Base-by-base conservation (phyloP, 2,888 invertebrate genomes). In the Opisthograptis luteolata region DNA sequence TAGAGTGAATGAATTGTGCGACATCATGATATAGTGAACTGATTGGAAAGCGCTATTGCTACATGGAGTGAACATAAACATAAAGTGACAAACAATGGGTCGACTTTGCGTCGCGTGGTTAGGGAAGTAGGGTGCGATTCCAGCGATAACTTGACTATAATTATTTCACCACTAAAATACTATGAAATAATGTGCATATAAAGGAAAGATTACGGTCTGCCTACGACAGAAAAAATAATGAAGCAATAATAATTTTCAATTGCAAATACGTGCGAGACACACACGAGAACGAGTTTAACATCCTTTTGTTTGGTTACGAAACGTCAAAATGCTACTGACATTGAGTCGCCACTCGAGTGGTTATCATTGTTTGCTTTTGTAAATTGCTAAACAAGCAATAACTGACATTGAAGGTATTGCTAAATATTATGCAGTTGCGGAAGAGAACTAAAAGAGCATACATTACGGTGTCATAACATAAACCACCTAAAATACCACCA, bases 101-200 rank as follows among this genome's bases (percentile, higher is more conserved):
- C 73, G 88, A 88, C 89, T 88, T 88, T 66, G 76, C 76, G 85
- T 71, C 85, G 83, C 76, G 77, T 67, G 75, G 76, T 71, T 59
- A n/a, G 73, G 81, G 82, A 70, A 57, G 44, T 61, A 64, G 73
- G 73, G 65, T 57, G 58, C 66, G 63, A 64, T 62, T 58, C 54
- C 60, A 55, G 57, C 52, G 36, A 43, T 34, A 55, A 43, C 44
- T 25, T 36, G 36, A 6, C 12, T 17, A 42, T 37, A 40, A n/a
- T 35, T 37, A 41, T 13, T 13, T 49, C 41, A 47, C 39, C 28
- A 50, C 46, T 40, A 45, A 37, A 43, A 32, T 51, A 45, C 31
- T 15, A 48, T 42, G 19, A 24, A 19, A 45, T 40, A 43, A 35
- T 41, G 25, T 37, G 44, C 34, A 47, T 30, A 55, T 19, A 6